Evolutionary conservation across 2,797 vertebrate species (phyloP).

Genomic region (Capromys pilorides): DNA sequence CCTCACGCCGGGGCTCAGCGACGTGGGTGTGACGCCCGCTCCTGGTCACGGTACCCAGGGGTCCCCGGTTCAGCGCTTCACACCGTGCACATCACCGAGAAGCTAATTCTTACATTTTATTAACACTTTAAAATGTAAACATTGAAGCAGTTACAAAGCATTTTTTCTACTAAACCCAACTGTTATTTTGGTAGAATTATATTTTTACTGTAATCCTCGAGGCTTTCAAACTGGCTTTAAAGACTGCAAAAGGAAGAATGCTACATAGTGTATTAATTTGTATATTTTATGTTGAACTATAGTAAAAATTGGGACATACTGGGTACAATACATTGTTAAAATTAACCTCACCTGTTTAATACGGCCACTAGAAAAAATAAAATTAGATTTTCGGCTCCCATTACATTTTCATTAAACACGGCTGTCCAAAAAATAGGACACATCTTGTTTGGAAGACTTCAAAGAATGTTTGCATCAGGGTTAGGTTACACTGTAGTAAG

Average conservation of each 20-base stretch:
- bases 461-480: background rate
- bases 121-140: background rate
- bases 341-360: conserved; percentile 4
- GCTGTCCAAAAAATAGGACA: background rate
- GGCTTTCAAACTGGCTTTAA: background rate
- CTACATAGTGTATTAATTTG: background rate
- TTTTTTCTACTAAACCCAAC: background rate
- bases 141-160: background rate
- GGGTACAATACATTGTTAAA: background rate
- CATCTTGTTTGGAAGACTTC: background rate
- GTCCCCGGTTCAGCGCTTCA: background rate
- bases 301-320: background rate
- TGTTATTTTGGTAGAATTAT: background rate
- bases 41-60: fast-evolving
- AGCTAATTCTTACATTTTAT: background rate
- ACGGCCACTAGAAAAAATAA: background rate
- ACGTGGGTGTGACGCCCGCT: fast-evolving
- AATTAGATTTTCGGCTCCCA: background rate
- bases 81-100: background rate
- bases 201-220: background rate
- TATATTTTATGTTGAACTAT: background rate
- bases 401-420: background rate
- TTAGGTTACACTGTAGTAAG: background rate
- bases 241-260: background rate
- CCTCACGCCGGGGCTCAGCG: background rate